Conservation (phyloP, 2,888 invertebrate species). For the Hypena proboscidalis region DNA sequence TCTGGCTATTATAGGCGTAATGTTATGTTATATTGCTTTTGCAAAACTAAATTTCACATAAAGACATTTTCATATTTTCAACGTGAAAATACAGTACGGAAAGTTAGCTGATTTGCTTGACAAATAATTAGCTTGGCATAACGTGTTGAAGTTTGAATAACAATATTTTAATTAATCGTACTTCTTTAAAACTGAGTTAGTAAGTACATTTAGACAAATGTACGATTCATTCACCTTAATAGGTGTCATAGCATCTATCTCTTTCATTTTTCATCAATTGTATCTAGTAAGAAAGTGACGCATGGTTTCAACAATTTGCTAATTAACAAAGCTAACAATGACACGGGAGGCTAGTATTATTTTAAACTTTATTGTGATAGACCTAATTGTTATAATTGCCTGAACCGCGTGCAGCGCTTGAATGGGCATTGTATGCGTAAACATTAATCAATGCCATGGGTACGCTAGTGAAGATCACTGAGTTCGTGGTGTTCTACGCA, state of each 20-base stretch:
- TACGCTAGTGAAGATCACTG: constrained; percentile 69
- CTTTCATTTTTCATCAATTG: constrained; percentile 51
- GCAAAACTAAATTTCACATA: no score
- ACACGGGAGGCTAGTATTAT: constrained; percentile 45
- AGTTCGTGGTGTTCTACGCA: constrained; percentile 57
- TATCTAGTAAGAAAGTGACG: constrained; percentile 63
- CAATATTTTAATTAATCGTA: no score
- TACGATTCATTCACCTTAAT: constrained; percentile 69
- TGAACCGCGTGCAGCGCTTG: constrained; percentile 47
- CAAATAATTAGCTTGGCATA: no score
- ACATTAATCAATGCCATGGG: constrained; percentile 79
- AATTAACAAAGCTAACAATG: constrained; percentile 71
- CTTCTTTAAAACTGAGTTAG: no score
- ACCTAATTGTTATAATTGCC: constrained; percentile 53
- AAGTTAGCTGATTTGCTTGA: no score
- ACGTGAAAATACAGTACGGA: no score
- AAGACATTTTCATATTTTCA: no score
- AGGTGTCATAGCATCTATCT: constrained; percentile 49
- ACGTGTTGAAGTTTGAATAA: no score
- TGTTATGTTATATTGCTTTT: no score
- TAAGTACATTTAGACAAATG: constrained; percentile 51
- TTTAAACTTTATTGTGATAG: constrained; percentile 55
- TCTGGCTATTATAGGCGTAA: no score
- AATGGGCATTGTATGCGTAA: constrained; percentile 78
- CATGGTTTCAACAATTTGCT: constrained; percentile 66